These are phyloP conservation scores for Agonopterix arenella DNA, from an alignment of 2,888 invertebrate genomes.

Conservation along the genomic window DNA sequence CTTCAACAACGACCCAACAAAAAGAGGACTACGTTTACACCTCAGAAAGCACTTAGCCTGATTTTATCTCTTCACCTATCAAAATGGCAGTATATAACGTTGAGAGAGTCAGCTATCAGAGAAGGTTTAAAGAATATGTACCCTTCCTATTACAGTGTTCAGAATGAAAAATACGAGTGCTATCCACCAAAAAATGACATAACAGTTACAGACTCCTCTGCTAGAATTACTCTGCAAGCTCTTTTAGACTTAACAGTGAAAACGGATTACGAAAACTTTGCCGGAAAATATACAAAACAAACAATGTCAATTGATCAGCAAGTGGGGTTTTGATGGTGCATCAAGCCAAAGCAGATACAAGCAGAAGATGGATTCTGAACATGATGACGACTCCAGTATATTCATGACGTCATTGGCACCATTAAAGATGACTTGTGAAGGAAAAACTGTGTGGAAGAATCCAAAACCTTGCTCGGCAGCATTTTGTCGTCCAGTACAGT, in stretches of 20 bases:
- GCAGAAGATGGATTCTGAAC: constrained; percentile 2
- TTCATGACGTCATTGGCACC: constrained; percentile 11
- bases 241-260: constrained; percentile 10
- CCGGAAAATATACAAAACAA: constrained; percentile 6
- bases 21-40: background rate
- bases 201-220: constrained; percentile 12
- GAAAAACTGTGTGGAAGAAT: constrained; percentile 9
- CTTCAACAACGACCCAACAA: background rate
- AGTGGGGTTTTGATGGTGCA: constrained; percentile 10
- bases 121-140: constrained; percentile 1
- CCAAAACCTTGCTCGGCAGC: constrained; percentile 8
- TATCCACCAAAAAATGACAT: background rate
- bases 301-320: constrained; percentile 5
- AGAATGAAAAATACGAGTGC: background rate
- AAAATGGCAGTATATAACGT: constrained; percentile 6
- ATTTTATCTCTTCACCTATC: constrained; percentile 1
- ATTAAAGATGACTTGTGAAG: constrained; percentile 4
- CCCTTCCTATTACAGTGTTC: constrained; percentile 4
- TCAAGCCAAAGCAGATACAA: constrained; percentile 10
- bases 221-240: constrained; percentile 10
- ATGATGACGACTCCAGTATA: constrained; percentile 7
- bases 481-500: constrained; percentile 8
- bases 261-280: constrained; percentile 7
- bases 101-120: constrained; percentile 2
- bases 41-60: constrained; percentile 1